Conservation (phyloP, 2,888 invertebrate genomes). For the Thecophora atra region DNA sequence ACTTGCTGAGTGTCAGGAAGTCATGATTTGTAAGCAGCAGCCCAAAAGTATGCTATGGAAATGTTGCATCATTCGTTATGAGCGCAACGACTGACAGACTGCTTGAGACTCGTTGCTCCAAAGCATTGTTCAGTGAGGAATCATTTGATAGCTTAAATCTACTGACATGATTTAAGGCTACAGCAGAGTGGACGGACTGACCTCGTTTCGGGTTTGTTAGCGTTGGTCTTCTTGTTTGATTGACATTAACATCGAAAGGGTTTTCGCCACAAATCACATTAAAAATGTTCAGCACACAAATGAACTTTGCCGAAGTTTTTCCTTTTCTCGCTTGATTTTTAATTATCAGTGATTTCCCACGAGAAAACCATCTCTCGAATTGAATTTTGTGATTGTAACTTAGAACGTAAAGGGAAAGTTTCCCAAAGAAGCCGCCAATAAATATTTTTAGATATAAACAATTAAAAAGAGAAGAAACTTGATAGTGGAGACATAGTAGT, state of each 20-base stretch:
- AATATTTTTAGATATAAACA: too few species aligned
- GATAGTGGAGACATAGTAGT: too few species aligned
- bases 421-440: too few species aligned
- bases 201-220: too few species aligned
- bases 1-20: neutral
- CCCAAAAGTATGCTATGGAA: neutral
- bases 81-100: neutral
- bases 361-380: too few species aligned
- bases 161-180: neutral
- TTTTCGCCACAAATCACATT: neutral
- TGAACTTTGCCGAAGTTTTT: neutral
- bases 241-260: conserved; percentile 24
- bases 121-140: too few species aligned
- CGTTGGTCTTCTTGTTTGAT: neutral
- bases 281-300: neutral
- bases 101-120: neutral
- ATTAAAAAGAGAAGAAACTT: too few species aligned
- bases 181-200: neutral
- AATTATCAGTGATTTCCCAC: too few species aligned
- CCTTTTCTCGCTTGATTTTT: too few species aligned
- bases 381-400: too few species aligned
- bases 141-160: neutral
- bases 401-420: too few species aligned
- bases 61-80: neutral
- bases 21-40: neutral